A percentile compares a stretch with the other conserved stretches of the same genome.
Conservation (phyloP, 2,113 vertebrate genomes). For the Gadus chalcogrammus region DNA sequence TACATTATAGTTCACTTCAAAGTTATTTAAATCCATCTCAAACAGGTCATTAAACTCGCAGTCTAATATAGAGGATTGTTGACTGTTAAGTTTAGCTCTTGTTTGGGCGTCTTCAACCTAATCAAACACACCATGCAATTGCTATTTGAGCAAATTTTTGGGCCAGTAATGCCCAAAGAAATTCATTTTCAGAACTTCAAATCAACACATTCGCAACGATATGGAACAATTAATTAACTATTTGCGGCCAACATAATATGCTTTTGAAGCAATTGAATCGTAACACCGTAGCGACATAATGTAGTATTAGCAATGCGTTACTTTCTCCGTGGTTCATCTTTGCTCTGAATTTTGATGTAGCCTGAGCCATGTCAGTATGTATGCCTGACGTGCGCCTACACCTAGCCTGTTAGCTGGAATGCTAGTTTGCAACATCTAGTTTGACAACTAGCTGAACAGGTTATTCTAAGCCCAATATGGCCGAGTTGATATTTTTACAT, state of each 20-base stretch:
- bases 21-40: too few relatives aligned
- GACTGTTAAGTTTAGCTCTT: background rate
- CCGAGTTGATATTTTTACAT: background rate
- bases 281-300: background rate
- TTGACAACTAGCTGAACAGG: constrained; percentile 58
- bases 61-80: too few relatives aligned
- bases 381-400: constrained; percentile 34
- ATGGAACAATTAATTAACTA: background rate
- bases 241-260: too few relatives aligned
- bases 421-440: constrained; percentile 46
- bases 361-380: constrained; percentile 17
- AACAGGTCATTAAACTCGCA: too few relatives aligned
- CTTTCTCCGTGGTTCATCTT: background rate
- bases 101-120: background rate
- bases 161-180: too few relatives aligned
- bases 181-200: background rate
- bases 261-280: background rate
- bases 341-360: background rate
- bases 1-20: too few relatives aligned
- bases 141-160: too few relatives aligned
- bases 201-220: background rate
- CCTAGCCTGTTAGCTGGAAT: constrained; percentile 56
- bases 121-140: too few relatives aligned
- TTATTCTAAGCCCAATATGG: constrained; percentile 35
- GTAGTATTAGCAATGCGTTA: background rate